Base-by-base conservation (phyloP, 2,797 vertebrate genomes). In the Pelobates cultripes region DNA sequence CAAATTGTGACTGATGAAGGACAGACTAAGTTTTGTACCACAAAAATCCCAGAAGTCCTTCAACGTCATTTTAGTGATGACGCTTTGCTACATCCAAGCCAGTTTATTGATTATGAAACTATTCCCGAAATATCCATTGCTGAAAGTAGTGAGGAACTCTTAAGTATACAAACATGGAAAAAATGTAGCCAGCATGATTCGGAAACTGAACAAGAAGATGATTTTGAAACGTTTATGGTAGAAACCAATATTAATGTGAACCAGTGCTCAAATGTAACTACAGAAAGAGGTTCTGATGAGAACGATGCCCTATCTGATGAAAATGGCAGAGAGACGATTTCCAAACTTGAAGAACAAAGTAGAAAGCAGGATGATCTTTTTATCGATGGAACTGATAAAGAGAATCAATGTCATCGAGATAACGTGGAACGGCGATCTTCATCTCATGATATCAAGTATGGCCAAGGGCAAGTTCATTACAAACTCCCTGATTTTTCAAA, bases 71-170 rank as follows among this genome's bases (percentile, higher is more conserved):
- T 97, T 76, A 87, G 93, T 72, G 85, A 86, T 66, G 89, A 83
- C 40, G 87, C 86, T 1, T 82, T 95, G 80, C 80, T 91, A 14
- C 87, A 73, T 81, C 83, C 90, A 0, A 88, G 85, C 12, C 89
- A 87, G 81, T 88, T 94, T 77, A 96, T 97, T 40, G 94, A 94
- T 78, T 90, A 90, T 0, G 96, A 98, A 89, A 96, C 95, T 45
- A 90, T 96, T 85, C 96, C 96, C 0, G 96, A 98, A 74, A 89
- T 89, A 17, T 96, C 94, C 9, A 89, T 94, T 51, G 87, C 93
- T 3, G 95, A 97, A 13, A 95, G 95, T 84, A 68, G 91, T 79
- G 90, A 94, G 79, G 88, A 90, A 84, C 63, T 85, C 0, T 13
- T 82, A 9, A 83, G 70, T 76, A 75, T 78, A 82, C 85, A 17